phyloP scores from a whole-genome alignment of 2,797 vertebrate species.

The Scomberomorus guttatus region DNA sequence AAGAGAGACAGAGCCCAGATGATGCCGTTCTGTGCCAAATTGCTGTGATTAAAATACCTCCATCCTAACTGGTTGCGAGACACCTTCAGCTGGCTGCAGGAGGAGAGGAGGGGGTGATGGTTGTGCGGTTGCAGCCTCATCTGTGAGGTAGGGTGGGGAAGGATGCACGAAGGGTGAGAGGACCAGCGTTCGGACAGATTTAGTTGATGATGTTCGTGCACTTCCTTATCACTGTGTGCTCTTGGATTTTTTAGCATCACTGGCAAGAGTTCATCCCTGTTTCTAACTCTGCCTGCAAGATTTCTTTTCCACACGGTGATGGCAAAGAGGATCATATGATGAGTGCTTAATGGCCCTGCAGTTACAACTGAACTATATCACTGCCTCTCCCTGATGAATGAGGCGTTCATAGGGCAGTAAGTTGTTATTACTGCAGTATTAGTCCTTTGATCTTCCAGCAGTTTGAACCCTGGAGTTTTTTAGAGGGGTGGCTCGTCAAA shows the following conservation, averaged over 20 bases:
- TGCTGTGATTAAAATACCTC: constrained; percentile 77
- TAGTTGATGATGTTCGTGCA: not conserved
- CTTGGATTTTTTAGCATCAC: constrained; percentile 17
- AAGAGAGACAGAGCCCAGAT: constrained; percentile 69
- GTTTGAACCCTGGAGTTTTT: constrained; percentile 81
- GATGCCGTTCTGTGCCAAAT: constrained; percentile 71
- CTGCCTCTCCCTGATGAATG: constrained; percentile 77
- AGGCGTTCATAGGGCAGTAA: constrained; percentile 74
- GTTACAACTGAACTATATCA: constrained; percentile 70
- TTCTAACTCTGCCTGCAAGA: constrained; percentile 45
- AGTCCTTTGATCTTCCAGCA: constrained; percentile 81
- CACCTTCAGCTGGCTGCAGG: constrained; percentile 39
- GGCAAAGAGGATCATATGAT: constrained; percentile 67
- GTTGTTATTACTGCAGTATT: constrained; percentile 78
- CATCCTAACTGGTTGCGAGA: constrained; percentile 37
- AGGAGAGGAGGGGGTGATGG: constrained; percentile 15
- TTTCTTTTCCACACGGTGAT: constrained; percentile 64
- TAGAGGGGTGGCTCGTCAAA: constrained; percentile 76
- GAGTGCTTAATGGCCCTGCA: constrained; percentile 78
- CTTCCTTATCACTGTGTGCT: constrained; percentile 16
- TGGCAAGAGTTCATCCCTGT: constrained; percentile 23
- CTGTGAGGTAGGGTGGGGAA: not conserved
- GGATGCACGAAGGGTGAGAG: not conserved
- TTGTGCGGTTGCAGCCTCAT: constrained; percentile 3
- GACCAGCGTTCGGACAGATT: not conserved